Evolutionary conservation across 2,888 invertebrate species (phyloP), one percentile per base, ranked within the genome.

Genomic region (Chouioia cunea): DNA sequence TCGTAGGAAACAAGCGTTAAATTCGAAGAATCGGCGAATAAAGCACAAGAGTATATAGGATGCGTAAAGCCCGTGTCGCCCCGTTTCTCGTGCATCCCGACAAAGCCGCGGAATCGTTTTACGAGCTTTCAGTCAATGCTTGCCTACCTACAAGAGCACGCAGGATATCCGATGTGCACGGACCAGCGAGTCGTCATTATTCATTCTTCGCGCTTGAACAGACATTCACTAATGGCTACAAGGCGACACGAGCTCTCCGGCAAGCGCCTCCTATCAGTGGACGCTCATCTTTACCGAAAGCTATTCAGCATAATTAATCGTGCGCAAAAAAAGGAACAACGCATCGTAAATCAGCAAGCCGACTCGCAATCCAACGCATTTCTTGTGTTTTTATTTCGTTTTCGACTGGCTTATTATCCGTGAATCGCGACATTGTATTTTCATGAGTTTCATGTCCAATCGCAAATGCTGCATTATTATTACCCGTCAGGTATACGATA

Each of bases 301-400:
- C 75, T 77, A 79, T 79, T 79, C 79, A 77, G 74, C 74, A 78
- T 79, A 79, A 80, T 79, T 79, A 79, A 81, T 80, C 79, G 77
- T 79, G 76, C 76, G 78, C 76, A 76, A 77, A 79, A 80, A 77
- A 75, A 6, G 18, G 22, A n/a, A n/a, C n/a, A n/a, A n/a, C 63
- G 52, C 23, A 72, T 65, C 76, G 79, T 81, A 77, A 80, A 79
- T 81, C 80, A 79, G 68, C 50, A 53, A 10, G 23, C 65, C 67
- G 73, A 65, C 65, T 71, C 16, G 4, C 23, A 10, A n/a, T n/a
- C 23, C 27, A 52, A 10, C 60, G 44, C 47, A 46, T n/a, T n/a
- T n/a, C n/a, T n/a, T 22, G 12, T 6, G 6, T 20, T 58, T 75
- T 77, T 27, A n/a, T 14, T 6, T 15, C 20, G 50, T 75, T 76